Conservation (phyloP, 2,888 invertebrate species). For the Eumacrocentrus americanus region DNA sequence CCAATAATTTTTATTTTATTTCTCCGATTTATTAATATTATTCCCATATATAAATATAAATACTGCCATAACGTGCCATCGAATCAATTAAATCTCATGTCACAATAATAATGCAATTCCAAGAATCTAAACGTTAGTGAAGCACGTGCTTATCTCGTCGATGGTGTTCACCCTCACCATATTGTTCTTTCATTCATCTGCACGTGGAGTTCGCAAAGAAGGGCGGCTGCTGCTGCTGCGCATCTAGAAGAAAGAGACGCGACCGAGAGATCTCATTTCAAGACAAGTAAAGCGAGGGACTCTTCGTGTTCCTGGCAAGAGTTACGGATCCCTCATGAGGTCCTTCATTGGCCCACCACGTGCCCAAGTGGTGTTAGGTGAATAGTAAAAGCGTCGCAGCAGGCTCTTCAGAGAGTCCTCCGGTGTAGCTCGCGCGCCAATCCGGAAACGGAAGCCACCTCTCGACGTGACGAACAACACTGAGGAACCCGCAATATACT, state of each 20-base stretch:
- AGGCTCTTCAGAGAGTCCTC: slow-evolving; percentile 40
- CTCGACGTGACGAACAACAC: slow-evolving; percentile 41
- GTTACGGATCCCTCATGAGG: slow-evolving; percentile 41
- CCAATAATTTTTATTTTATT: background rate
- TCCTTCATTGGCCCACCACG: slow-evolving; percentile 54
- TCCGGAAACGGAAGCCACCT: slow-evolving; percentile 59
- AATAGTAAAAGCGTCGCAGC: slow-evolving; percentile 44
- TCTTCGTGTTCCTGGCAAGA: slow-evolving; percentile 36
- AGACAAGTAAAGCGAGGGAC: slow-evolving; percentile 39
- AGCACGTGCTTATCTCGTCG: background rate
- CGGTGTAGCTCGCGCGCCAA: slow-evolving; percentile 48
- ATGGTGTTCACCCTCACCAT: background rate
- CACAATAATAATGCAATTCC: too few species aligned
- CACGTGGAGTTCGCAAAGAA: too few species aligned
- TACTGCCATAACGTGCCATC: too few species aligned
- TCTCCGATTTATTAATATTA: too few species aligned
- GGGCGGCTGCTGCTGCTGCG: background rate
- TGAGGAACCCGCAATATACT: slow-evolving; percentile 41
- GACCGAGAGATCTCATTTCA: slow-evolving; percentile 37
- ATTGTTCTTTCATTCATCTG: background rate
- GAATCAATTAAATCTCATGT: too few species aligned
- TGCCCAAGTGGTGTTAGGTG: slow-evolving; percentile 55
- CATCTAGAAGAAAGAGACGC: background rate
- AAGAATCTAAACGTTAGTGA: too few species aligned
- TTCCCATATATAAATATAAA: too few species aligned